A percentile compares a stretch with the other conserved stretches of the same genome.
Evolutionary conservation across 2,797 vertebrate genomes (phyloP).

Genomic region (Orestias chungarensis): DNA sequence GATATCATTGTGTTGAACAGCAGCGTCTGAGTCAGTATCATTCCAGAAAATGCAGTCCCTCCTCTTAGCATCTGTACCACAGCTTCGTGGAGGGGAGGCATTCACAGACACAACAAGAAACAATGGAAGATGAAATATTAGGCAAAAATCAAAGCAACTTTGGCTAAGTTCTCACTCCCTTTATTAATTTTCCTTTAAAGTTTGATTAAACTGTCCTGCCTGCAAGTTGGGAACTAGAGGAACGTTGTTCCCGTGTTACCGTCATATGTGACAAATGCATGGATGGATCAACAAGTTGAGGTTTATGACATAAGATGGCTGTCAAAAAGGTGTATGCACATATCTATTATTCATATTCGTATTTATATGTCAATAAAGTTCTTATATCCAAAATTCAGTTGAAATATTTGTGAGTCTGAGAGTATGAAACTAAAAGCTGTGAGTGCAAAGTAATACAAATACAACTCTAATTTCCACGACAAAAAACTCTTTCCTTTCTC

Average conservation of each 20-base stretch:
- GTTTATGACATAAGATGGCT: too few relatives aligned
- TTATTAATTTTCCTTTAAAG: not conserved
- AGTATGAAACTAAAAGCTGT: too few relatives aligned
- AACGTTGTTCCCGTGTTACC: not conserved
- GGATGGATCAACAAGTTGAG: too few relatives aligned
- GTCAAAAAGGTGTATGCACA: too few relatives aligned
- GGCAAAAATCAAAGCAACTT: not conserved
- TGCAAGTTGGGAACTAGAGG: not conserved
- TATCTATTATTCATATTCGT: too few relatives aligned
- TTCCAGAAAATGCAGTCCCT: slow-evolving; percentile 5
- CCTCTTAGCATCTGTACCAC: not conserved
- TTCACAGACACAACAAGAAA: not conserved
- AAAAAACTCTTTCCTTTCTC: too few relatives aligned
- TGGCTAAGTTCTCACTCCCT: not conserved
- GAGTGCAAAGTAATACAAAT: too few relatives aligned
- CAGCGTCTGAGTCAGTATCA: not conserved
- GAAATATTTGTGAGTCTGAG: too few relatives aligned
- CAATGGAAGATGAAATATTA: not conserved
- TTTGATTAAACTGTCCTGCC: not conserved
- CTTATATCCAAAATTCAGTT: too few relatives aligned
- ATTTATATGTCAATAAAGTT: too few relatives aligned
- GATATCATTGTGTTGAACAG: slow-evolving; percentile 14
- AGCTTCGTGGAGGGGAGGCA: not conserved
- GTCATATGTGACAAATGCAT: too few relatives aligned
- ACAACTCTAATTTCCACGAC: too few relatives aligned